Base-by-base conservation (phyloP, 2,797 vertebrate genomes). In the Antennarius maculatus region DNA sequence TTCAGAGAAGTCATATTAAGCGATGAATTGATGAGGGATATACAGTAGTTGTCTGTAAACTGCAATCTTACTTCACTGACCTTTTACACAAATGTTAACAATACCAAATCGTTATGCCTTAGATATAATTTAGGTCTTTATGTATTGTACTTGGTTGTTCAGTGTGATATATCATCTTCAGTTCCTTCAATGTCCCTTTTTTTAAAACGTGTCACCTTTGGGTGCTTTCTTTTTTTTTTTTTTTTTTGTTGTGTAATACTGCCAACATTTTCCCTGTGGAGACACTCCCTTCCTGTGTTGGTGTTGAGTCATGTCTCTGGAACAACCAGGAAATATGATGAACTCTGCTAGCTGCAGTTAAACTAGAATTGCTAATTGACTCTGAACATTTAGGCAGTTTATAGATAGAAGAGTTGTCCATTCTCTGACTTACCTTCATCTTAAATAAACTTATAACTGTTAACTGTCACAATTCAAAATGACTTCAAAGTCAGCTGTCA, bases 271-370 rank as follows among this genome's bases (percentile, higher is more conserved):
- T 73, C 69, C 71, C 61, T 46, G 37, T 48, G 23, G 14, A 15
- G 54, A 77, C 49, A 34, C 80, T 58, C 83, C 86, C 83, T 82
- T 78, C 60, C 66, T 79, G 54, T 7, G 1, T 12, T 55, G 41
- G 53, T 61, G 54, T 56, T 79, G 82, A 86, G 74, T 87, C 75
- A 82, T 18, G 6, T 39, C 68, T 79, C 27, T 29, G 47, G 65
- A 61, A 34, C 64, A 23, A 80, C 47, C 61, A 84, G 84, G 79
- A 79, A 81, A 7, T 39, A 18, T 4, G 47, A 4, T 65, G 57
- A 48, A 65, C 69, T 66, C 23, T 60, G 61, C 6, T 58, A 37
- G 14, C 34, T 73, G 64, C 74, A 83, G 80, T 58, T 79, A n/a
- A 1, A 37, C 1, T 3, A 4, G 34, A 54, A 37, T 41, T 23